Evolutionary conservation across 2,888 invertebrate species (phyloP).

Genomic region (Diaphora mendica): DNA sequence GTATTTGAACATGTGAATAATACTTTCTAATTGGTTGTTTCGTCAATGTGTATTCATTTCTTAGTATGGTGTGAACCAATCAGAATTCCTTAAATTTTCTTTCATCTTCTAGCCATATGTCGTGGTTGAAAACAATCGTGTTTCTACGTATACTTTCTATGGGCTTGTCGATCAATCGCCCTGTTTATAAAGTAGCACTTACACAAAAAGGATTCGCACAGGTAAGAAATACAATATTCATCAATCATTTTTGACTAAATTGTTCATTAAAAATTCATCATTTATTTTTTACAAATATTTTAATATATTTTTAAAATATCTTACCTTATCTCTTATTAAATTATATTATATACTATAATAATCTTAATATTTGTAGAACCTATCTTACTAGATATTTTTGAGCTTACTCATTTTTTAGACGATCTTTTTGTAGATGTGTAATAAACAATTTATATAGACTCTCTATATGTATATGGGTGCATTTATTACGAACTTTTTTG

Average conservation of each 20-base stretch:
- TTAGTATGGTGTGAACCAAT: neutral
- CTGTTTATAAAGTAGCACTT: constrained; percentile 87
- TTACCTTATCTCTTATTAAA: no score
- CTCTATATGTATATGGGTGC: no score
- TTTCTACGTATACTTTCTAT: constrained; percentile 51
- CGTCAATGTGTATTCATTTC: neutral
- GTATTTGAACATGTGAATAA: neutral
- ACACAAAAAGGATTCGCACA: constrained; percentile 90
- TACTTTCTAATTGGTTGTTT: neutral
- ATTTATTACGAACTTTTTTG: neutral
- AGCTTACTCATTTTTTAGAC: no score
- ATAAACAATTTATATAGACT: no score
- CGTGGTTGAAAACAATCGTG: constrained; percentile 48
- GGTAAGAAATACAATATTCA: constrained; percentile 67
- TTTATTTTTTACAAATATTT: no score
- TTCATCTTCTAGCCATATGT: constrained; percentile 33
- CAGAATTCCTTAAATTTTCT: neutral
- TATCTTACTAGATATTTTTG: no score
- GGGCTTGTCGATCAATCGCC: constrained; percentile 67
- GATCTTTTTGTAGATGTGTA: no score
- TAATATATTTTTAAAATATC: no score
- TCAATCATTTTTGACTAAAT: neutral
- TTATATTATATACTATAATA: no score
- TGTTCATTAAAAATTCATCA: neutral
- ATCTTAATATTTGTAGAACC: no score